Conservation (phyloP, 2,888 invertebrate species). For the Eristalinus aeneus region DNA sequence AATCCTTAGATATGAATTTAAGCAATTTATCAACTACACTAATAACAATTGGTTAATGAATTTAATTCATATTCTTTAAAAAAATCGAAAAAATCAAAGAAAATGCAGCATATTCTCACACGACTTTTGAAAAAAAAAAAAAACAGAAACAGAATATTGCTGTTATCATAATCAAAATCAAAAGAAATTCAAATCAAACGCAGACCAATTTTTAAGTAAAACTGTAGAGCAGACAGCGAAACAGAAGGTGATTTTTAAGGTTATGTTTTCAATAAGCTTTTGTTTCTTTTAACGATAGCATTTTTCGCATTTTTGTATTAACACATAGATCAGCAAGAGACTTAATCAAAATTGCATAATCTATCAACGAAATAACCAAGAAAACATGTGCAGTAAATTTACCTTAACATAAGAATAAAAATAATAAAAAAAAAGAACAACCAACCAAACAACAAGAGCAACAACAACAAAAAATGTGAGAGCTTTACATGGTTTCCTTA, state of each 20-base stretch:
- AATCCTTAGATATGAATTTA: conserved; percentile 44
- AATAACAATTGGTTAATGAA: conserved; percentile 64
- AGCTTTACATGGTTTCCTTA: conserved; percentile 78
- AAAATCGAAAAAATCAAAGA: conserved; percentile 5
- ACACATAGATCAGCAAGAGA: conserved; percentile 23
- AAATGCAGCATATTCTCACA: background rate
- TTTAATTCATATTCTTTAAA: conserved; percentile 20
- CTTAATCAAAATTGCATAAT: conserved; percentile 56
- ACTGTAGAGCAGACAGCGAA: conserved; percentile 43
- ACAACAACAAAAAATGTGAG: conserved; percentile 71
- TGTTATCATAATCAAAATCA: conserved; percentile 42
- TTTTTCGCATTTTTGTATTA: conserved; percentile 68
- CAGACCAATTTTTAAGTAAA: conserved; percentile 70
- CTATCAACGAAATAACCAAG: conserved; percentile 59
- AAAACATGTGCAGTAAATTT: conserved; percentile 10
- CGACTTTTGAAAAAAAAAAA: background rate
- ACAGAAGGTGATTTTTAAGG: background rate
- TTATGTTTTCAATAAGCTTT: conserved; percentile 14
- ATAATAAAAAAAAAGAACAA: conserved; percentile 23
- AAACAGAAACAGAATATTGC: conserved; percentile 23
- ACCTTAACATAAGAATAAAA: conserved; percentile 34
- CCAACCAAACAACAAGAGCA: conserved; percentile 10
- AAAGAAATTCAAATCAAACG: conserved; percentile 15
- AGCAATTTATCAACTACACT: conserved; percentile 26
- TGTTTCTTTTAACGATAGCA: conserved; percentile 4